phyloP scores from a whole-genome alignment of 1,140 invertebrate genomes.

The Trinorchestia longiramus region DNA sequence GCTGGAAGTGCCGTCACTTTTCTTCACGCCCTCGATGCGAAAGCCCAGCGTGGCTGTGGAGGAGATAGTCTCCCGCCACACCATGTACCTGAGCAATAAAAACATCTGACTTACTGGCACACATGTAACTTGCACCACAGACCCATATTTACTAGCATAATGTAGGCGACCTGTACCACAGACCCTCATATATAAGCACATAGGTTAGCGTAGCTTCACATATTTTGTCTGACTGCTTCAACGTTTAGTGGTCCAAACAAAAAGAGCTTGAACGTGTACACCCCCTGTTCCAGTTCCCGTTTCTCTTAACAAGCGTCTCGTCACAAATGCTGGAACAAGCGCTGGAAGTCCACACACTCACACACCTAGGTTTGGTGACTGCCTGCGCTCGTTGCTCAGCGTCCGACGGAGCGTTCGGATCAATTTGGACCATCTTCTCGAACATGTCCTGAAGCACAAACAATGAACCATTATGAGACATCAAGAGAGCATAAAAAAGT shows the following conservation, averaged over 20 bases:
- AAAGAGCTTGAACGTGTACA: too few species aligned
- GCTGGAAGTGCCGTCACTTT: slow-evolving; percentile 85
- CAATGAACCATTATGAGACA: background rate
- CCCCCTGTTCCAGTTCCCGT: too few species aligned
- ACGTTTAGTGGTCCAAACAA: too few species aligned
- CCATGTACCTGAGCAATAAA: slow-evolving; percentile 81
- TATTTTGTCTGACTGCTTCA: too few species aligned
- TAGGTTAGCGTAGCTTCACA: too few species aligned
- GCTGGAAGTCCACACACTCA: too few species aligned
- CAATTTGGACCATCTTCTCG: slow-evolving; percentile 97
- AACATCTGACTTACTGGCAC: background rate
- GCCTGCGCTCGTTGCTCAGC: slow-evolving; percentile 90
- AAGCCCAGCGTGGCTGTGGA: slow-evolving; percentile 95
- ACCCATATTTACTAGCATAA: too few species aligned
- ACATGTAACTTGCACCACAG: too few species aligned
- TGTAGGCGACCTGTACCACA: too few species aligned
- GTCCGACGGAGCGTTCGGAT: slow-evolving; percentile 87
- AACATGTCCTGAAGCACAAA: slow-evolving; percentile 85
- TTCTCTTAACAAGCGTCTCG: too few species aligned
- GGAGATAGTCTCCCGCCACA: slow-evolving; percentile 97
- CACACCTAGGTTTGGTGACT: slow-evolving; percentile 88
- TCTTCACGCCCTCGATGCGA: slow-evolving; percentile 94
- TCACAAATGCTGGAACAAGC: too few species aligned
- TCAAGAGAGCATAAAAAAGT: background rate
- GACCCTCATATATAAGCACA: too few species aligned